phyloP scores from a whole-genome alignment of 2,888 invertebrate genomes.

The Melipona beecheii region DNA sequence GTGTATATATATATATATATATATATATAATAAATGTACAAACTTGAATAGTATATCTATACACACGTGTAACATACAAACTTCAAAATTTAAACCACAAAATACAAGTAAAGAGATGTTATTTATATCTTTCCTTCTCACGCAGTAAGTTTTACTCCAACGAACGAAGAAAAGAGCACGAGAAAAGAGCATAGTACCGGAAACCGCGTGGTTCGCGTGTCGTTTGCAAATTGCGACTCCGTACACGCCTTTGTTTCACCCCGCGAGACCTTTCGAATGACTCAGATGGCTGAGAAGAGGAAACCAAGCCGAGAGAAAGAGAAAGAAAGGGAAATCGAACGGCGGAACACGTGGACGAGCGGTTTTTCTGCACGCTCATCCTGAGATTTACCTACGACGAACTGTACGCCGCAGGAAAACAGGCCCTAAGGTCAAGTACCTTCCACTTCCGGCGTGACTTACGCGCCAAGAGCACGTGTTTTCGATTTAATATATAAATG shows the following conservation, averaged over 20 bases:
- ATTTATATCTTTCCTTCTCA: neutral
- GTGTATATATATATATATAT: too few relatives aligned
- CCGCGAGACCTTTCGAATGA: conserved; percentile 45
- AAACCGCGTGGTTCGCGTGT: conserved; percentile 65
- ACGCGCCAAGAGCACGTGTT: conserved; percentile 46
- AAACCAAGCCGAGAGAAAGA: conserved; percentile 12
- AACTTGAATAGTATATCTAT: too few relatives aligned
- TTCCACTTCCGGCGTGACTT: conserved; percentile 65
- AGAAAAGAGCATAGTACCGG: conserved; percentile 43
- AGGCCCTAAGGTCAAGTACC: conserved; percentile 68
- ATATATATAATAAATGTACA: too few relatives aligned
- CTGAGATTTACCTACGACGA: neutral
- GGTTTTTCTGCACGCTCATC: conserved; percentile 20
- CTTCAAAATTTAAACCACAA: neutral
- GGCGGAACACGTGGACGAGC: conserved; percentile 23
- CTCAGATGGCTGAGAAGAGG: conserved; percentile 30
- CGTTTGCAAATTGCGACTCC: conserved; percentile 66
- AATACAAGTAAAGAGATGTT: neutral
- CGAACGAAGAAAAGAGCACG: conserved; percentile 7
- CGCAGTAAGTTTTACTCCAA: neutral
- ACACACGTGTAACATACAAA: neutral
- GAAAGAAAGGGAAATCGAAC: conserved; percentile 49
- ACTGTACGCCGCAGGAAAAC: conserved; percentile 25
- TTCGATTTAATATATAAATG: conserved; percentile 32
- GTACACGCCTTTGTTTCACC: conserved; percentile 65